Evolutionary conservation across 2,113 vertebrate genomes (phyloP).

Genomic region (Heterotilapia buettikoferi): DNA sequence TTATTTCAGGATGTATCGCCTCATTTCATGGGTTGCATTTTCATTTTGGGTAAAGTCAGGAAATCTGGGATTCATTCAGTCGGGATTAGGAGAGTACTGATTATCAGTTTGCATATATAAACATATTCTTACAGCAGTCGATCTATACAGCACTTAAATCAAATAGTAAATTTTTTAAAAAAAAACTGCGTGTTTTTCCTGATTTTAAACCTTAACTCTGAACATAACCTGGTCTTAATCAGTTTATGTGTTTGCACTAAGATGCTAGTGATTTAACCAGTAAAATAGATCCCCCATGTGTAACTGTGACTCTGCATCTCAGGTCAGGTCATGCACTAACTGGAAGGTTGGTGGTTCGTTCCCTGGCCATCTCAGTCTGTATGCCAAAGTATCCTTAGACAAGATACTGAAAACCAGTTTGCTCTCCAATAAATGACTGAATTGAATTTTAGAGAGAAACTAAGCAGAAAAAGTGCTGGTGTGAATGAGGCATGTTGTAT

Average conservation of each 20-base stretch:
- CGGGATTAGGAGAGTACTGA: accelerated
- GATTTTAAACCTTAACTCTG: background rate
- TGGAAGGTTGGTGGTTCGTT: background rate
- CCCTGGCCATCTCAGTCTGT: background rate
- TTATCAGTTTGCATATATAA: background rate
- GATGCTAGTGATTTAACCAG: background rate
- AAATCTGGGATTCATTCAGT: background rate
- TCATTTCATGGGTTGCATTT: background rate
- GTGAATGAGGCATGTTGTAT: background rate
- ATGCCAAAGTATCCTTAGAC: background rate
- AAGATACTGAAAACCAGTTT: background rate
- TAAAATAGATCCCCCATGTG: accelerated
- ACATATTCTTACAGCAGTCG: background rate
- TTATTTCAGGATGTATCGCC: background rate
- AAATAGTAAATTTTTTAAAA: background rate
- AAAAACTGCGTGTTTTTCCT: background rate
- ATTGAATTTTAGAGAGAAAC: background rate
- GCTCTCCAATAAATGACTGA: background rate
- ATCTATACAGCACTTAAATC: background rate
- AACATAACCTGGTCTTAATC: background rate
- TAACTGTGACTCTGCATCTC: background rate
- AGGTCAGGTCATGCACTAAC: background rate
- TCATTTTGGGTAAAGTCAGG: background rate
- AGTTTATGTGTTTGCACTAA: background rate
- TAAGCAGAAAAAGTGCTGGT: background rate